Base-by-base conservation (phyloP, 2,113 vertebrate genomes). In the Arizona elegans region DNA sequence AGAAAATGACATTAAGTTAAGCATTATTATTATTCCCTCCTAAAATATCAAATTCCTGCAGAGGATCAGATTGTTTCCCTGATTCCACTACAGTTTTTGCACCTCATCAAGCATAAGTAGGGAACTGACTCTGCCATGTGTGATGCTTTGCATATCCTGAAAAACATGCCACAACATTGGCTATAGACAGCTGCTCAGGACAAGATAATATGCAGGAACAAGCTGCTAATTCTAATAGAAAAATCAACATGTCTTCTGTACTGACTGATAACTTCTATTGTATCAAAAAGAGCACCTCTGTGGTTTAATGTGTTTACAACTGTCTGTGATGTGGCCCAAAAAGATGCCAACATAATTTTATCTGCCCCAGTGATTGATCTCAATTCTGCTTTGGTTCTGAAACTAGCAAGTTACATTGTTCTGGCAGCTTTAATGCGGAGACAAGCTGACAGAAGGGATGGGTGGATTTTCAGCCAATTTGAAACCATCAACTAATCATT, bases 1-100 rank as follows among this genome's bases (percentile, higher is more conserved):
- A 94, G 23, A 93, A 93, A 90, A 12, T 38, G 65, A 19, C 52
- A 94, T 93, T 81, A 86, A 86, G 7, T 53, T 62, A 92, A 92
- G 70, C 56, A 91, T 52, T 93, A 43, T 92, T 92, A 88, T 89
- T 90, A 38, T 81, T 5, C 56, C 1, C 47, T 58, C 7, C 8
- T 70, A 17, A 93, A 91, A 89, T 38, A 93, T 11, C 87, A 47
- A 75, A 88, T 93, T 53, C 0, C 29, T 62, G 55, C 88, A 94
- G 90, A 91, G 11, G 11, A 9, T 0, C 81, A 94, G 90, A 43
- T 11, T 65, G 0, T 9, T 95, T 90, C 33, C 38, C 21, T 55
- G 33, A 56, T 90, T 94, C 95, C 89, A 91, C 24, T 89, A 53
- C 1, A 89, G 0, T 62, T 93, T 92, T 94, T 93, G 0, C 50